Percentiles rank a stretch among this genome's conserved stretches.
phyloP scores from a whole-genome alignment of 2,113 vertebrate species.

The Lepus timidus region DNA sequence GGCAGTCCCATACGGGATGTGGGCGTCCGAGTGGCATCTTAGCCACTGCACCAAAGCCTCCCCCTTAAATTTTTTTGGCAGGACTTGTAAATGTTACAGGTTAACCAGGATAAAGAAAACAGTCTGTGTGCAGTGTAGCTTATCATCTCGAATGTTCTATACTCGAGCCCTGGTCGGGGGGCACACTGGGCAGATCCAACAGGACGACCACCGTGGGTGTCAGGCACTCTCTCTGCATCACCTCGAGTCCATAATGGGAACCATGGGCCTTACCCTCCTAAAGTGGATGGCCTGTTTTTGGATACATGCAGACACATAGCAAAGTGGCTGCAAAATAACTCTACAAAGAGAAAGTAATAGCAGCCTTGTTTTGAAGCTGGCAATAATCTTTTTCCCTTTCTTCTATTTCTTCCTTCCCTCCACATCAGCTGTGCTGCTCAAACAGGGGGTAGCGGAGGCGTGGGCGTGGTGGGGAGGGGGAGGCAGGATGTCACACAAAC shows the following conservation, averaged over 20 bases:
- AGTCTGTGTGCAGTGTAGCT: neutral
- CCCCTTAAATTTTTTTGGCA: neutral
- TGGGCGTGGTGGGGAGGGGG: neutral
- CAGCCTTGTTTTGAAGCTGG: neutral
- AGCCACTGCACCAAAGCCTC: neutral
- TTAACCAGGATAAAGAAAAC: neutral
- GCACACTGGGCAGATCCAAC: neutral
- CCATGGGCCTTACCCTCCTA: neutral
- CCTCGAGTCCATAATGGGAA: conserved; percentile 30
- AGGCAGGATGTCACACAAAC: neutral
- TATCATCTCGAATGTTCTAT: neutral
- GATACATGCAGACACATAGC: neutral
- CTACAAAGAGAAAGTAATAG: neutral
- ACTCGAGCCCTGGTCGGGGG: neutral
- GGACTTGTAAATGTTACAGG: neutral
- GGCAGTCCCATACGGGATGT: too few relatives aligned
- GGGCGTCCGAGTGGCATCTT: too few relatives aligned
- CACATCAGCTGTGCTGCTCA: neutral
- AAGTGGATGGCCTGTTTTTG: neutral
- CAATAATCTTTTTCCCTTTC: neutral
- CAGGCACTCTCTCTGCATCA: neutral
- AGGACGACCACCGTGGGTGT: neutral
- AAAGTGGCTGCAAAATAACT: neutral
- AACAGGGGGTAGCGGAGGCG: too few relatives aligned
- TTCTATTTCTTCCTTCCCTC: neutral